Conservation (phyloP, 1,140 invertebrate species). For the Pissodes strobi region DNA sequence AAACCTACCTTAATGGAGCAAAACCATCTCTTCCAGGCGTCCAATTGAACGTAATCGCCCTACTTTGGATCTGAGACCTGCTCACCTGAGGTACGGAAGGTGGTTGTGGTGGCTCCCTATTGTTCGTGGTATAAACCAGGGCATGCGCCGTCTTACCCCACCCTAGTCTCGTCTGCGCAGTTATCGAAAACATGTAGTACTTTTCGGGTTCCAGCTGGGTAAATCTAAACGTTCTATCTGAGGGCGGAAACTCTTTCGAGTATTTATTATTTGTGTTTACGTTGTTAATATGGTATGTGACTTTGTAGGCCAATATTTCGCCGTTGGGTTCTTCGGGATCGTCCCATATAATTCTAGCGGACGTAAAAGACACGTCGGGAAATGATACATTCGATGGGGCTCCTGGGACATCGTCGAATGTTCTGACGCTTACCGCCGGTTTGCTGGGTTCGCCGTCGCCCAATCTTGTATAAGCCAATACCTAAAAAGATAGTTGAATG, state of each 20-base stretch:
- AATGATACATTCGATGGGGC: slow-evolving; percentile 94
- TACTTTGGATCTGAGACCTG: slow-evolving; percentile 83
- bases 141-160: slow-evolving; percentile 89
- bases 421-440: slow-evolving; percentile 81
- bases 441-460: slow-evolving; percentile 89
- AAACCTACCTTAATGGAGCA: slow-evolving; percentile 64
- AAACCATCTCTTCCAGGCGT: slow-evolving; percentile 90
- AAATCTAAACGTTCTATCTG: slow-evolving; percentile 82
- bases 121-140: slow-evolving; percentile 89
- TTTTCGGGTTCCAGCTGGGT: slow-evolving; percentile 78
- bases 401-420: slow-evolving; percentile 92
- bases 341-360: slow-evolving; percentile 93
- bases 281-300: slow-evolving; percentile 82
- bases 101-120: slow-evolving; percentile 82
- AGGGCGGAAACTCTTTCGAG: slow-evolving; percentile 82
- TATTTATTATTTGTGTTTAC: slow-evolving; percentile 68
- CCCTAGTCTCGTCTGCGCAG: slow-evolving; percentile 85
- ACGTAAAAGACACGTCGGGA: slow-evolving; percentile 90
- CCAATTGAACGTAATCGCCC: slow-evolving; percentile 94
- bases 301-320: slow-evolving; percentile 88
- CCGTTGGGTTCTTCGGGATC: slow-evolving; percentile 95
- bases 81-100: slow-evolving; percentile 85
- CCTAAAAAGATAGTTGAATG: too few relatives aligned
- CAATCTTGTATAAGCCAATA: slow-evolving; percentile 90
- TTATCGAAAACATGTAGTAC: slow-evolving; percentile 92